These are phyloP conservation scores for Atlantisia rogersi DNA, from an alignment of 2,113 vertebrate species.

Conservation along the genomic window DNA sequence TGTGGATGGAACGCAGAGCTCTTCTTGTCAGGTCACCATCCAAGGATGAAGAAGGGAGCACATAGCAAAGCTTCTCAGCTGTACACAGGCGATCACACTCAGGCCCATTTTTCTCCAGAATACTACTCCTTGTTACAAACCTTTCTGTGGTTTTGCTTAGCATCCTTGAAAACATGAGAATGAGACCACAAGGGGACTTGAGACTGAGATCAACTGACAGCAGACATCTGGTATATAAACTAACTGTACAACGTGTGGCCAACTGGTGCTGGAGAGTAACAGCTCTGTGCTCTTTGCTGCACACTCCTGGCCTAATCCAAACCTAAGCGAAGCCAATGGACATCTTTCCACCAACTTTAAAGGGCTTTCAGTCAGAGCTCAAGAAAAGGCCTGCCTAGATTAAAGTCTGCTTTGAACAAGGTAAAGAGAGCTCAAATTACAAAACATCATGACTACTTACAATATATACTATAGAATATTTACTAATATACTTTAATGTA, in stretches of 20 bases:
- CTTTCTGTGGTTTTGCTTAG: not conserved
- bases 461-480: slow-evolving; percentile 17
- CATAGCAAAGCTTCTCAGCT: not conserved
- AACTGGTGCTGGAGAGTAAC: not conserved
- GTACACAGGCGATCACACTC: not conserved
- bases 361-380: not conserved
- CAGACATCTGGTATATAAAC: not conserved
- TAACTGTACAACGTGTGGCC: rapidly evolving
- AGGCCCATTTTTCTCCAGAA: not conserved
- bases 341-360: not conserved
- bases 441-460: not conserved
- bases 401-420: not conserved
- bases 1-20: rapidly evolving
- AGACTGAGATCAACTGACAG: not conserved
- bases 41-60: not conserved
- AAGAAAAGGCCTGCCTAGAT: not conserved
- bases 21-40: not conserved
- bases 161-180: not conserved
- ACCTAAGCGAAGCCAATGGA: not conserved
- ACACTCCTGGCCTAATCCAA: not conserved
- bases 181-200: not conserved
- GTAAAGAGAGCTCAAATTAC: slow-evolving; percentile 22
- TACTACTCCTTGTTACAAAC: not conserved
- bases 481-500: slow-evolving; percentile 31
- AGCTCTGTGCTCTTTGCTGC: not conserved